Evolutionary conservation across 2,113 vertebrate species (phyloP).

Genomic region (Microcebus lehilahytsara): DNA sequence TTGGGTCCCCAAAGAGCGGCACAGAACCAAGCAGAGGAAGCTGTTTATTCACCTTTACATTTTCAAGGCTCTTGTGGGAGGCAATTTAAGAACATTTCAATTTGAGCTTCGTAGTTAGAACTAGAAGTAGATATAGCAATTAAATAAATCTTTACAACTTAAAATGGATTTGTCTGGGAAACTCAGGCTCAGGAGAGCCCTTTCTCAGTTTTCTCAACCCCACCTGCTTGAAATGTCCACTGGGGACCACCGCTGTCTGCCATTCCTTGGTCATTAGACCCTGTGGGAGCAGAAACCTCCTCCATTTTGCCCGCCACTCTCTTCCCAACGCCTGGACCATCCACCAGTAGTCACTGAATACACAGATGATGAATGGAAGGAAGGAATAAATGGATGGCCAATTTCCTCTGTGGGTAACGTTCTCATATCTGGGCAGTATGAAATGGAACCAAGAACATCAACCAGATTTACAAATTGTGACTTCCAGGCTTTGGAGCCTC

Average conservation of each 20-base stretch:
- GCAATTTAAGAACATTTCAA: conserved; percentile 50
- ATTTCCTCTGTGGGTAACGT: background rate
- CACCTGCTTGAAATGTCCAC: background rate
- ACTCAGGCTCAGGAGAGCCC: background rate
- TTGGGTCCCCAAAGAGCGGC: background rate
- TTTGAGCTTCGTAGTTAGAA: conserved; percentile 51
- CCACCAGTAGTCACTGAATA: background rate
- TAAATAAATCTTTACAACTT: background rate
- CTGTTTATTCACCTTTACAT: conserved; percentile 39
- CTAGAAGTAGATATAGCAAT: background rate
- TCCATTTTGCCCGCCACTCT: background rate
- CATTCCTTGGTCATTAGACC: background rate
- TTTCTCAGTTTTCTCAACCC: background rate
- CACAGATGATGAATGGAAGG: background rate
- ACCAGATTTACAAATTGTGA: background rate
- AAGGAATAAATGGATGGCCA: background rate
- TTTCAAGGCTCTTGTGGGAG: conserved; percentile 53
- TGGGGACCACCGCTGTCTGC: background rate
- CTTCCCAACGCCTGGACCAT: background rate
- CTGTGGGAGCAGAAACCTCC: background rate
- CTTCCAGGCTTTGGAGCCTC: background rate
- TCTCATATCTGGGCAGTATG: background rate
- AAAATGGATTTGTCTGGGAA: background rate
- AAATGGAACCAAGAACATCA: background rate
- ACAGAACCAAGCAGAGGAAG: conserved; percentile 44